Conservation (phyloP, 2,888 invertebrate species). For the Amphipoea oculea region DNA sequence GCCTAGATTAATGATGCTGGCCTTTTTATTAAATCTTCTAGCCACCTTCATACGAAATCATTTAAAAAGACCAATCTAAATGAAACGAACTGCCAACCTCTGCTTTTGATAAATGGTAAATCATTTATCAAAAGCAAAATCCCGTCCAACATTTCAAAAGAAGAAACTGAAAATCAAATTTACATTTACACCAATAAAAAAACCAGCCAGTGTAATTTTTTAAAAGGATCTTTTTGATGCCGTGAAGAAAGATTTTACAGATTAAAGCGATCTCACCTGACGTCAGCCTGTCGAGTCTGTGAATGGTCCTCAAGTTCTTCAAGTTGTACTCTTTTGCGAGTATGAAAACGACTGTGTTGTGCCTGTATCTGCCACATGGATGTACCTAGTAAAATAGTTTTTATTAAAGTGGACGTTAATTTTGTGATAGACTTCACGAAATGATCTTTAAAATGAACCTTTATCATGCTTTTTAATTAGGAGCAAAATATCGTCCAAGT, state of each 20-base stretch:
- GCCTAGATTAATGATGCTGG: not conserved
- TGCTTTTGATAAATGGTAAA: too few relatives aligned
- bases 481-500: conserved; percentile 9
- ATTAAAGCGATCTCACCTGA: conserved; percentile 91
- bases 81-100: not conserved
- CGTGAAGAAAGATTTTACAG: conserved; percentile 32
- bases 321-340: conserved; percentile 98
- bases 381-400: conserved; percentile 93
- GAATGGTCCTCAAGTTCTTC: conserved; percentile 97
- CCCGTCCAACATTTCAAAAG: conserved; percentile 10
- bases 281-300: conserved; percentile 98
- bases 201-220: conserved; percentile 31
- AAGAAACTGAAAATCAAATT: conserved; percentile 20
- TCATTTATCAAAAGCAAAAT: conserved; percentile 12
- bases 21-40: not conserved
- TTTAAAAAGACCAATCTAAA: not conserved
- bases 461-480: conserved; percentile 39
- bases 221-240: conserved; percentile 27
- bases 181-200: conserved; percentile 22
- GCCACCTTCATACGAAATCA: not conserved
- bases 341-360: conserved; percentile 99
- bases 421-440: not conserved
- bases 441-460: not conserved
- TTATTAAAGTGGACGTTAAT: conserved; percentile 46
- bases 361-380: conserved; percentile 99